Base-by-base conservation (phyloP, 2,888 invertebrate species). In the Diaprepes abbreviatus region DNA sequence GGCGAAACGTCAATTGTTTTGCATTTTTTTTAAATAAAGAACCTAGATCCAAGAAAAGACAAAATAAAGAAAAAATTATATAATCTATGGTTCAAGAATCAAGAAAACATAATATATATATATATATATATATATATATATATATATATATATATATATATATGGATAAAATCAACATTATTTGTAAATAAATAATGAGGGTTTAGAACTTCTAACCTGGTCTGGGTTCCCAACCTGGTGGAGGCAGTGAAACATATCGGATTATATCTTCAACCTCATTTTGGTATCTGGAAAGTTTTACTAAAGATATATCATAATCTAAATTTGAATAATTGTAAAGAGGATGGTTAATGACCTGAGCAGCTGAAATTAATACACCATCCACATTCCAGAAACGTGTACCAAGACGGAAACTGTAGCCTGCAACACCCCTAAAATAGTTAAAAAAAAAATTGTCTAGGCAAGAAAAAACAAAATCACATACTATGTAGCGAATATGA, bases 271-370 rank as follows among this genome's bases (percentile, higher is more conserved):
- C 21, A 12, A 66, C 38, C 36, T 66, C 66, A 12, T 24, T 7
- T 36, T 35, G 57, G 5, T 50, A 3, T n/a, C 4, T 12, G n/a
- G 9, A 10, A 1, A 66, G 7, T 36, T 16, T 45, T 1, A 66
- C 21, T 14, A 69, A 17, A 7, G 94, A 95, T 38, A 96, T 87
- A 80, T 95, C 93, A 79, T 93, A 93, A 74, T 91, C 90, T 45
- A 96, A 85, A 73, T 92, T 94, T 60, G 85, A 86, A 0, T 89
- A 82, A 79, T 92, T 90, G 81, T 89, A 96, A 17, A 88, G 86
- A 0, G 92, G 87, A 76, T 91, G 89, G 6, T 75, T 43, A 12
- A 70, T 67, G 33, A 81, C 75, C 17, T 35, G 52, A 2, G 74
- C 16, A 12, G 76, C 78, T 12, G 54, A 12, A 9, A 66, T 6